Evolutionary conservation across 2,113 vertebrate species (phyloP).

Genomic region (Manacus vitellinus): DNA sequence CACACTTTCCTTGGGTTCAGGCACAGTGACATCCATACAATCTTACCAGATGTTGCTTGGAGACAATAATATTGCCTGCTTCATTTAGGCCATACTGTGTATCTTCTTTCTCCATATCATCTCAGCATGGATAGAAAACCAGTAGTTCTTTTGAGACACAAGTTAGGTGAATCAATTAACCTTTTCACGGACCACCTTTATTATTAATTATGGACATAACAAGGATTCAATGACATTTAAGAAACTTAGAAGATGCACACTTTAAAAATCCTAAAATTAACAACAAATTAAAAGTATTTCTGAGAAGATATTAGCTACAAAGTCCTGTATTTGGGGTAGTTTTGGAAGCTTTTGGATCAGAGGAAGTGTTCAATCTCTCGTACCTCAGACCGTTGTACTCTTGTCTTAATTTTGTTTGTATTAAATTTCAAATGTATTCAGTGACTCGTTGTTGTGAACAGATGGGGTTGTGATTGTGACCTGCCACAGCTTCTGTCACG

Average conservation of each 20-base stretch:
- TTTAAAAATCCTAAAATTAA: neutral
- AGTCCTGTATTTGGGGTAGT: neutral
- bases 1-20: neutral
- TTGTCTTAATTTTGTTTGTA: slow-evolving; percentile 7
- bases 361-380: neutral
- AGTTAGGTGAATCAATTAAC: neutral
- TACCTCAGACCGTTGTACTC: neutral
- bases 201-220: neutral
- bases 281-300: neutral
- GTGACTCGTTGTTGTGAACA: neutral
- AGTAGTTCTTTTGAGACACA: neutral
- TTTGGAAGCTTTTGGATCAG: neutral
- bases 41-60: neutral
- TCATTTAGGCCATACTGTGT: neutral
- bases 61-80: neutral
- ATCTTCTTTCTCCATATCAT: neutral
- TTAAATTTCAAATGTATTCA: slow-evolving; percentile 19
- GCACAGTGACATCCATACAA: neutral
- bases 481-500: slow-evolving; percentile 33
- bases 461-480: slow-evolving; percentile 52
- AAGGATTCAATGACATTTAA: neutral
- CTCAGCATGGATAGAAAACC: neutral
- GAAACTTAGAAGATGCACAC: neutral
- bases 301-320: neutral
- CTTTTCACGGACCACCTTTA: neutral